Base-by-base conservation (phyloP, 2,797 vertebrate genomes). In the Sciurus carolinensis region DNA sequence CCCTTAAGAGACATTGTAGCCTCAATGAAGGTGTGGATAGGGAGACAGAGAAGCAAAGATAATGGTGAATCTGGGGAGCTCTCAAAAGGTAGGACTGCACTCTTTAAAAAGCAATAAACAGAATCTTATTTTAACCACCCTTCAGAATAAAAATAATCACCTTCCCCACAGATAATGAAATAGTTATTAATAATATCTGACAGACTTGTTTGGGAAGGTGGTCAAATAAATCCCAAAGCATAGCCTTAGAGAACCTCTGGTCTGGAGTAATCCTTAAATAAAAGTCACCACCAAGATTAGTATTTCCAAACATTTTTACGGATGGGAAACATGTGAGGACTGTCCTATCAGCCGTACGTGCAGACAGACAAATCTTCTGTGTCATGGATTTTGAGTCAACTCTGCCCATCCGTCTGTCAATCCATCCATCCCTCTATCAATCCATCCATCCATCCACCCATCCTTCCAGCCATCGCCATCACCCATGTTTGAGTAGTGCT, bases 131-230 rank as follows among this genome's bases (percentile, higher is more conserved):
- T 84, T 50, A 73, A 44, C 10, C 33, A 18, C 36, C 24, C 9
- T 50, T 10, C 8, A 42, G n/a, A 75, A 18, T 69, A 57, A 71
- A 89, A 81, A 52, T 14, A 47, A 76, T 39, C 79, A 14, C 4
- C 17, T 69, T 83, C 28, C 18, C 73, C 24, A 69, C 12, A 47
- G 64, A 62, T 24, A 33, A 39, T 59, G 30, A 87, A 36, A 52
- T 57, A 33, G 33, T 36, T 86, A 30, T 86, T 94, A 7, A 12
- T 62, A 18, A 28, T 15, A 71, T 24, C 13, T 24, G 39, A 66
- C 22, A 52, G n/a, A 13, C 81, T 83, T 92, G 14, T 67, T 94
- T 96, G 69, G 57, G 84, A 86, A 76, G 9, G 8, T 71, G 50
- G 15, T 57, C 57, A 67, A 39, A 11, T 83, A 18, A 6, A 76